Conservation (phyloP, 2,797 vertebrate species). For the Anabacerthia variegaticeps region DNA sequence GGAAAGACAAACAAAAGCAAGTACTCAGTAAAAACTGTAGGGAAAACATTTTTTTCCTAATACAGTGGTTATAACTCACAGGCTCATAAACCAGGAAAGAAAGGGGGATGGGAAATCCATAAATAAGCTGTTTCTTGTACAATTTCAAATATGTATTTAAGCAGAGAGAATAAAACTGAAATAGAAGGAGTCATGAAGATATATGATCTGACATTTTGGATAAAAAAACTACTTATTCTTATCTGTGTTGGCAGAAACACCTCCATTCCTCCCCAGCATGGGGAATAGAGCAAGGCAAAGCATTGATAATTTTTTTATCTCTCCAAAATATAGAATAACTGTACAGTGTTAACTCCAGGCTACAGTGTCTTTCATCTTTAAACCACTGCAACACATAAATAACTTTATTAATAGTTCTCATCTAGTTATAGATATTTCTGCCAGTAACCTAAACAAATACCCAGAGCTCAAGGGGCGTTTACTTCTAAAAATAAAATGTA, state of each 20-base stretch:
- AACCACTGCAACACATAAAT: not conserved
- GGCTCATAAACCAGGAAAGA: not conserved
- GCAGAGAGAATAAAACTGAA: not conserved
- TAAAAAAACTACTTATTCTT: not conserved
- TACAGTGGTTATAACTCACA: not conserved
- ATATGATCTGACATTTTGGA: not conserved
- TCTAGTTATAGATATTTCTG: not conserved
- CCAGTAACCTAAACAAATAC: not conserved
- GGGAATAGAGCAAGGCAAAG: not conserved
- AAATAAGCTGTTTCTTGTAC: not conserved
- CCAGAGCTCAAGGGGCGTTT: not conserved
- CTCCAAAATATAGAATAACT: not conserved
- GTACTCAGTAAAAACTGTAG: not conserved
- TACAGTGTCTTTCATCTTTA: not conserved
- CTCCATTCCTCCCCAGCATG: not conserved
- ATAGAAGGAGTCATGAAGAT: not conserved
- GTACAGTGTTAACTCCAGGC: not conserved
- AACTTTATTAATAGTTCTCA: not conserved
- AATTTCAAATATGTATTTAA: not conserved
- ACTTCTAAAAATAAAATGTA: not conserved
- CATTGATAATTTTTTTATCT: not conserved
- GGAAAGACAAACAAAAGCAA: conserved; percentile 52
- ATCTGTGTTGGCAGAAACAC: not conserved
- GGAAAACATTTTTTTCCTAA: not conserved
- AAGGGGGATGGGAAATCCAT: not conserved